A percentile compares a stretch with the other conserved stretches of the same genome.
Evolutionary conservation across 2,888 invertebrate genomes (phyloP).

Genomic region (Dendrolimus houi): DNA sequence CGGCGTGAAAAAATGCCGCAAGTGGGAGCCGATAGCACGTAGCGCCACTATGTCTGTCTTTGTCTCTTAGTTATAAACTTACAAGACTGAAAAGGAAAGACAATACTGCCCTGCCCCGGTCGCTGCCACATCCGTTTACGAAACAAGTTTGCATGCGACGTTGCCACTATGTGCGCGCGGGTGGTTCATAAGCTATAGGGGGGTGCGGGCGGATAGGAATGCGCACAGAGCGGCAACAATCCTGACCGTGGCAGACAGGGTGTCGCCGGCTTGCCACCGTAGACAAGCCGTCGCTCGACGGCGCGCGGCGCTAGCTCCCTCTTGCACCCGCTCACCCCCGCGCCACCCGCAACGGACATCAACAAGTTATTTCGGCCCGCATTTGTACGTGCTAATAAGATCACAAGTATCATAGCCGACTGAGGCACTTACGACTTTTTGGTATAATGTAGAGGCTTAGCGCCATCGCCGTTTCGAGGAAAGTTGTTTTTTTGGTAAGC

Average conservation of each 20-base stretch:
- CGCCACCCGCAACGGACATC: slow-evolving; percentile 63
- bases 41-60: slow-evolving; percentile 69
- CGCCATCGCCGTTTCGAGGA: slow-evolving; percentile 74
- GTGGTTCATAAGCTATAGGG: slow-evolving; percentile 53
- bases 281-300: slow-evolving; percentile 86
- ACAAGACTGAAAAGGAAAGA: slow-evolving; percentile 38
- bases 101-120: slow-evolving; percentile 59
- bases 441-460: slow-evolving; percentile 39
- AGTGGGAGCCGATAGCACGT: slow-evolving; percentile 77
- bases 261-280: slow-evolving; percentile 92
- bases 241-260: slow-evolving; percentile 93
- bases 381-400: slow-evolving; percentile 45
- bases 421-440: slow-evolving; percentile 46
- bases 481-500: slow-evolving; percentile 70
- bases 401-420: slow-evolving; percentile 36
- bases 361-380: slow-evolving; percentile 73
- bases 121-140: slow-evolving; percentile 83
- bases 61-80: slow-evolving; percentile 25
- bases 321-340: slow-evolving; percentile 48
- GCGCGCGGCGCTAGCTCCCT: slow-evolving; percentile 70
- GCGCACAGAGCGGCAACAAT: slow-evolving; percentile 78
- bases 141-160: slow-evolving; percentile 81
- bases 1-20: slow-evolving; percentile 80
- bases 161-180: slow-evolving; percentile 71
- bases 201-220: slow-evolving; percentile 73